These are phyloP conservation scores for Nothobranchius furzeri DNA, from an alignment of 2,113 vertebrate species.

Conservation along the genomic window DNA sequence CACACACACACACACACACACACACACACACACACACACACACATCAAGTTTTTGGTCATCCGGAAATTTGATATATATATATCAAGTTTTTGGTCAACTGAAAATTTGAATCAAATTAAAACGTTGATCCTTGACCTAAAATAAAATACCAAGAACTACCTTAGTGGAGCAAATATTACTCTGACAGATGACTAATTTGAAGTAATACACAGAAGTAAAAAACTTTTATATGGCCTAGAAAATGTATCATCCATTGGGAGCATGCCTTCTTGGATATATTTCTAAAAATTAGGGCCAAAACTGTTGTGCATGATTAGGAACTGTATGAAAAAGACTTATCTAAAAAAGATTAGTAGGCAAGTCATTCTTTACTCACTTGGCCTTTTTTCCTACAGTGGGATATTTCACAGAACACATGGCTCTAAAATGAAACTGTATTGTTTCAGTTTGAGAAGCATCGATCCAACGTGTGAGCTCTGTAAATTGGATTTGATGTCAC, in stretches of 20 bases:
- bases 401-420: conserved; percentile 14
- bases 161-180: too few relatives aligned
- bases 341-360: neutral
- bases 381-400: conserved; percentile 2
- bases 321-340: neutral
- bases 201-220: neutral
- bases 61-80: too few relatives aligned
- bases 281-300: neutral
- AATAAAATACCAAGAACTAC: too few relatives aligned
- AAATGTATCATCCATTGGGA: neutral
- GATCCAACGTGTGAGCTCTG: conserved; percentile 23
- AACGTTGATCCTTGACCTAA: too few relatives aligned
- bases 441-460: conserved; percentile 45
- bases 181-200: too few relatives aligned
- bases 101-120: too few relatives aligned
- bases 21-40: too few relatives aligned
- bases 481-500: conserved; percentile 1
- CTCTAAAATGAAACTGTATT: conserved; percentile 31
- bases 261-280: neutral
- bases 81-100: too few relatives aligned
- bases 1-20: too few relatives aligned
- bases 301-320: neutral
- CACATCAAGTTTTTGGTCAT: too few relatives aligned
- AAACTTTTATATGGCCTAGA: neutral
- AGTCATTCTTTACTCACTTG: neutral